Base-by-base conservation (phyloP, 2,797 vertebrate genomes). In the Natrix natrix region DNA sequence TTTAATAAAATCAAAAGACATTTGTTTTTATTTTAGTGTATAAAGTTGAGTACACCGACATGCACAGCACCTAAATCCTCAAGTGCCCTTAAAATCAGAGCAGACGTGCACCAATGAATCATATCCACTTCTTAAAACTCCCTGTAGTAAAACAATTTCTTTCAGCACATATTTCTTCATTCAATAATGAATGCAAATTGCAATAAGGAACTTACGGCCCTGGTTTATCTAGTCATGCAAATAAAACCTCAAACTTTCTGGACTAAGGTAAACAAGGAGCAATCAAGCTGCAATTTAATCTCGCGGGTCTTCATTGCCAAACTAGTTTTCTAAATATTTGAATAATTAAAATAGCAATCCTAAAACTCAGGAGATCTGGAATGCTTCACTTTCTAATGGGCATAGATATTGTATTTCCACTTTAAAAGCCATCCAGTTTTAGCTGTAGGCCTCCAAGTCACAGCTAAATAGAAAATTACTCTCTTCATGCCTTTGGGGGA, bases 241-340 rank as follows among this genome's bases (percentile, higher is more conserved):
- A 92, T 52, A 78, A n/a, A 92, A 92, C 24, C 37, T 48, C 89
- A 55, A 20, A 43, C 32, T 37, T 88, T 24, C 59, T 91, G 55
- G 13, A 20, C 28, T 55, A 48, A 93, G 13, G 28, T 54, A 88
- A 88, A 55, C 86, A 88, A 88, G 12, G 8, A 54, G 37, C 55
- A 88, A 13, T 22, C 32, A 66, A 60, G 90, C 22, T 93, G 93
- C 8, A 1, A 88, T 92, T 13, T 61, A 89, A 8, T 93, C 74
- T 93, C 17, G 8, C 1, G 0, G 12, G 78, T 61, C 0, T 63
- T 90, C 92, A 93, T 26, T 74, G 94, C 87, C 74, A 92, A 87
- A 48, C 92, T 55, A 94, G 59, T 26, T 94, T 95, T 60, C 78
- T 94, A 88, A 88, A 92, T 92, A 4, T 90, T 92, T 93, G 69